A percentile compares a stretch with the other conserved stretches of the same genome.
phyloP scores from a whole-genome alignment of 2,113 vertebrate species.

The Procavia capensis region DNA sequence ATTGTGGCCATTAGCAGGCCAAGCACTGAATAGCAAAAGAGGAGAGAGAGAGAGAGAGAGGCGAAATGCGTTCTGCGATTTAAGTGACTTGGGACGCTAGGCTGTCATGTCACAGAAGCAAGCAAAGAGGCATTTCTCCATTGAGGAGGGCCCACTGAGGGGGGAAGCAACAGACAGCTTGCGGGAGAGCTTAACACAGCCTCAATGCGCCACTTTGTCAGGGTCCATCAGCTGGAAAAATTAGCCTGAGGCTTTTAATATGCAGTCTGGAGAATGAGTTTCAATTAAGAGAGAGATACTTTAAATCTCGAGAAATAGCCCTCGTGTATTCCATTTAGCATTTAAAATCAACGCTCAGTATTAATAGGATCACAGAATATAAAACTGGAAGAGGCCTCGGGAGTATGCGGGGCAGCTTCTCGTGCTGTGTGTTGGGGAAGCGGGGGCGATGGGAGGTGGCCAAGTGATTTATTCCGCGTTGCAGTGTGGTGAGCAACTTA shows the following conservation, averaged over 20 bases:
- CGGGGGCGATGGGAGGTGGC: background rate
- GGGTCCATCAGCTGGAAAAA: slow-evolving; percentile 56
- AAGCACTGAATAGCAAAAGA: background rate
- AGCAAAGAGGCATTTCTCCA: background rate
- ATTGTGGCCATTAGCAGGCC: slow-evolving; percentile 38
- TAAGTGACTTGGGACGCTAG: background rate
- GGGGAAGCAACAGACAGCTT: background rate
- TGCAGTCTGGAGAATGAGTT: slow-evolving; percentile 71
- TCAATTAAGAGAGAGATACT: slow-evolving; percentile 71
- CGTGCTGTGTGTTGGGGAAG: fast-evolving
- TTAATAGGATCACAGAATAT: background rate
- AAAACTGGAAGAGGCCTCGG: background rate
- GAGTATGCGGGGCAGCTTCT: background rate
- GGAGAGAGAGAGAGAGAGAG: too few relatives aligned
- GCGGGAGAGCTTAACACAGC: fast-evolving
- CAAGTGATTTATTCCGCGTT: fast-evolving
- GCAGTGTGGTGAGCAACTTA: background rate
- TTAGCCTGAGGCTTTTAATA: slow-evolving; percentile 64
- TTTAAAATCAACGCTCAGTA: background rate
- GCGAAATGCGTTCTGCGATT: background rate
- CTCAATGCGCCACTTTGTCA: background rate
- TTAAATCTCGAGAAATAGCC: slow-evolving; percentile 65
- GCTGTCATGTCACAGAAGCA: too few relatives aligned
- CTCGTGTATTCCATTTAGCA: slow-evolving; percentile 50
- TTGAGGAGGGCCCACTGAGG: background rate